Evolutionary conservation across 2,113 vertebrate species (phyloP).

Genomic region (Pogona vitticeps): DNA sequence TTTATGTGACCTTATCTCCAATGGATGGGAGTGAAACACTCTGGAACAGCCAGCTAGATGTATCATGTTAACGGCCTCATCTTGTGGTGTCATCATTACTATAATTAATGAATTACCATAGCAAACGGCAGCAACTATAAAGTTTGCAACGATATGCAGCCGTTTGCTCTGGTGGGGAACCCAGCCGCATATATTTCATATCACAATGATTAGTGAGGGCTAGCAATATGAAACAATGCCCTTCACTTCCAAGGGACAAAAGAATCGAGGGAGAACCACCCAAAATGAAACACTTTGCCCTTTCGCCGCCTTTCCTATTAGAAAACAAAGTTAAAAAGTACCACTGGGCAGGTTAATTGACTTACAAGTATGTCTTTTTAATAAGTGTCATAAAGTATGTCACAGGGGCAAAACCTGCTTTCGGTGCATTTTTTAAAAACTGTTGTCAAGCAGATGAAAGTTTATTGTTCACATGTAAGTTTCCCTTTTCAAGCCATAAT

Average conservation of each 20-base stretch:
- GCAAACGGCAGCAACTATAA: conserved; percentile 62
- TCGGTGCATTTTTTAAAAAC: conserved; percentile 71
- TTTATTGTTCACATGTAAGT: conserved; percentile 73
- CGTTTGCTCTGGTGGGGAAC: conserved; percentile 27
- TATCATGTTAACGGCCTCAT: conserved; percentile 64
- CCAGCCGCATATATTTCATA: conserved; percentile 59
- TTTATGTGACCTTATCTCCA: conserved; percentile 43
- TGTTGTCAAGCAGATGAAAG: conserved; percentile 80
- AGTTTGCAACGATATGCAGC: conserved; percentile 56
- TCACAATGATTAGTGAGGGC: conserved; percentile 37
- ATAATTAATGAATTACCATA: conserved; percentile 72
- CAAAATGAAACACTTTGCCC: conserved; percentile 70
- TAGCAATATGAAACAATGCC: conserved; percentile 33
- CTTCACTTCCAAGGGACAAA: conserved; percentile 57
- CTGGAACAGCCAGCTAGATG: conserved; percentile 57
- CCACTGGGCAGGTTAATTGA: conserved; percentile 75
- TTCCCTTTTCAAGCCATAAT: conserved; percentile 71
- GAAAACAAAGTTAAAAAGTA: conserved; percentile 80
- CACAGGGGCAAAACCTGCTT: conserved; percentile 73
- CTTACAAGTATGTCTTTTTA: conserved; percentile 78
- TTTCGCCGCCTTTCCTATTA: conserved; percentile 71
- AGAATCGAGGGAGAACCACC: conserved; percentile 61
- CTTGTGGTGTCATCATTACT: conserved; percentile 65
- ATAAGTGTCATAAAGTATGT: conserved; percentile 80
- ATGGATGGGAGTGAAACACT: conserved; percentile 26